Conservation (phyloP, 2,888 invertebrate species). For the Physocephala rufipes region DNA sequence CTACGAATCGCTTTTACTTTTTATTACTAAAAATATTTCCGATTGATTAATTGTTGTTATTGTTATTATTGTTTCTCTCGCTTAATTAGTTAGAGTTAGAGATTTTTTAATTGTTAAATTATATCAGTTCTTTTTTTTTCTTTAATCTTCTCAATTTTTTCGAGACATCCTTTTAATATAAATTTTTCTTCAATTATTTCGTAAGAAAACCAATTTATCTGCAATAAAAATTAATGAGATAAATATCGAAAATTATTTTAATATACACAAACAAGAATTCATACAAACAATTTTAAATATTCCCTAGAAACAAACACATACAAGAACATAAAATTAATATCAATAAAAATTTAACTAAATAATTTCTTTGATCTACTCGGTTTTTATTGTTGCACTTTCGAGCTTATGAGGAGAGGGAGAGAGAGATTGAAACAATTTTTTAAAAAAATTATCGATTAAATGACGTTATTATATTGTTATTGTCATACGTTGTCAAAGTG, state of each 20-base stretch:
- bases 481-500: slow-evolving; percentile 7
- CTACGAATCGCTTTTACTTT: slow-evolving; percentile 12
- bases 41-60: background rate
- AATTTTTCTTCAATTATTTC: too few species aligned
- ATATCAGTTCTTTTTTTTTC: too few species aligned
- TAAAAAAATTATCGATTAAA: slow-evolving; percentile 6
- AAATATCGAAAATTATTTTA: background rate
- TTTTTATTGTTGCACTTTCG: too few species aligned
- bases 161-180: too few species aligned
- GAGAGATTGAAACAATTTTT: too few species aligned
- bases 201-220: too few species aligned
- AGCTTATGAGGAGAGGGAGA: too few species aligned
- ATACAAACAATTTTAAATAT: background rate
- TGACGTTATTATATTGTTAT: slow-evolving; percentile 10
- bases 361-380: background rate
- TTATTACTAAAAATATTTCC: background rate
- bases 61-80: slow-evolving; percentile 5
- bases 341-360: background rate
- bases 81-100: background rate
- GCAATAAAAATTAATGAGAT: too few species aligned
- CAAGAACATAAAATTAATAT: background rate
- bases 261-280: background rate
- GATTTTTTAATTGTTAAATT: slow-evolving; percentile 37
- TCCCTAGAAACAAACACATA: slow-evolving; percentile 3
- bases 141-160: too few species aligned